These are phyloP conservation scores for Phymastichus coffea DNA, from an alignment of 1,140 invertebrate species.

Conservation along the genomic window DNA sequence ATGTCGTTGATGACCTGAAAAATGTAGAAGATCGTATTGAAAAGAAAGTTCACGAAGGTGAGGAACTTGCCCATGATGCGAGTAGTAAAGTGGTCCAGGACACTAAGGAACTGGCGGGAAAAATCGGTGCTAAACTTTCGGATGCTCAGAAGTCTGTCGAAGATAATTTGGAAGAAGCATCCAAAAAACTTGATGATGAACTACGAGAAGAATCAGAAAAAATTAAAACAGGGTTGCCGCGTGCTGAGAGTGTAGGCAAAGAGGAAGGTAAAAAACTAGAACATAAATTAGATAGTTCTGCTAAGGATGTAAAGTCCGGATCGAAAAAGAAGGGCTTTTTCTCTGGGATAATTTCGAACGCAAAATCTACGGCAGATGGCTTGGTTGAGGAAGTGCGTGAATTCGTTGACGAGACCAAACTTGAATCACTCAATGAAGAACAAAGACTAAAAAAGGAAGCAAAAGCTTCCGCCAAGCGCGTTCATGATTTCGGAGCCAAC, in stretches of 20 bases:
- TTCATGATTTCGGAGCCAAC: no score
- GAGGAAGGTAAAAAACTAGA: no score
- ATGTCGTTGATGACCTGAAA: constrained; percentile 27
- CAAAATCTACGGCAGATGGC: constrained; percentile 40
- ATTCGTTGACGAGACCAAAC: constrained; percentile 33
- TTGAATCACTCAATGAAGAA: constrained; percentile 19
- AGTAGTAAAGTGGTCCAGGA: no score
- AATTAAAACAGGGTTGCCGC: no score
- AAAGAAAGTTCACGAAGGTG: no score
- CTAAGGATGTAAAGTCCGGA: no score
- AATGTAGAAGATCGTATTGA: no score
- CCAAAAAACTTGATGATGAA: constrained; percentile 34
- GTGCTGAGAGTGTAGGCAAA: no score
- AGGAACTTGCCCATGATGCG: no score
- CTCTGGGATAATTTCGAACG: constrained; percentile 33
- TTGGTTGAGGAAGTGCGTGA: constrained; percentile 42
- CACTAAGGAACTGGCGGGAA: no score
- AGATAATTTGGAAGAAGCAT: not conserved
- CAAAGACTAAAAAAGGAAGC: not conserved
- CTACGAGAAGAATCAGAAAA: not conserved
- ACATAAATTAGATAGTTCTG: no score
- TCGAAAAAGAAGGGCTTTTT: constrained; percentile 36
- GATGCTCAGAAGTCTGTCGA: not conserved
- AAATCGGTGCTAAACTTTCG: not conserved
- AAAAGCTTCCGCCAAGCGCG: not conserved